Conservation (phyloP, 2,797 vertebrate genomes). For the Sarcophilus harrisii region DNA sequence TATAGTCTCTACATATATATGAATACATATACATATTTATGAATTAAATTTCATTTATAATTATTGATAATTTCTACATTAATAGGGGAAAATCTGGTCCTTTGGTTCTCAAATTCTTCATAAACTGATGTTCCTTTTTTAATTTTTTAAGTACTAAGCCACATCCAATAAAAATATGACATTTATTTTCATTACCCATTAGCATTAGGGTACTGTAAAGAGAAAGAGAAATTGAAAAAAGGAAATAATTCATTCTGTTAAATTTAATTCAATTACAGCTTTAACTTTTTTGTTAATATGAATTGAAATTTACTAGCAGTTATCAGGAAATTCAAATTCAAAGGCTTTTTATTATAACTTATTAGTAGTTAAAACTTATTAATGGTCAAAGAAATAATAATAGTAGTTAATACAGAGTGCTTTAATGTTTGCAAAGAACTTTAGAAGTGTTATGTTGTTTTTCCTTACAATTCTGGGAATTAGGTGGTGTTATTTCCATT, state of each 20-base stretch:
- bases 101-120: slow-evolving; percentile 40
- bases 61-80: slow-evolving; percentile 8
- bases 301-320: no score
- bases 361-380: no score
- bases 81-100: slow-evolving; percentile 9
- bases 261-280: neutral
- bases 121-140: neutral
- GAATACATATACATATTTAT: neutral
- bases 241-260: neutral
- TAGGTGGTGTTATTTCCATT: no score
- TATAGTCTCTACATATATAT: no score
- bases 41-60: neutral
- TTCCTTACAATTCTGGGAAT: no score
- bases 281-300: no score
- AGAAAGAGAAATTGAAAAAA: neutral
- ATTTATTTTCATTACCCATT: slow-evolving; percentile 3
- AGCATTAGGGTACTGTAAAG: neutral
- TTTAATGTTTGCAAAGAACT: no score
- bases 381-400: no score
- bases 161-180: slow-evolving; percentile 15
- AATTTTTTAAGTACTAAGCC: slow-evolving; percentile 5
- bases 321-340: no score
- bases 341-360: no score
- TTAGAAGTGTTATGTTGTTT: no score
- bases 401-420: no score